Conservation (phyloP, 2,797 vertebrate species). For the Acanthurus leucopareius region DNA sequence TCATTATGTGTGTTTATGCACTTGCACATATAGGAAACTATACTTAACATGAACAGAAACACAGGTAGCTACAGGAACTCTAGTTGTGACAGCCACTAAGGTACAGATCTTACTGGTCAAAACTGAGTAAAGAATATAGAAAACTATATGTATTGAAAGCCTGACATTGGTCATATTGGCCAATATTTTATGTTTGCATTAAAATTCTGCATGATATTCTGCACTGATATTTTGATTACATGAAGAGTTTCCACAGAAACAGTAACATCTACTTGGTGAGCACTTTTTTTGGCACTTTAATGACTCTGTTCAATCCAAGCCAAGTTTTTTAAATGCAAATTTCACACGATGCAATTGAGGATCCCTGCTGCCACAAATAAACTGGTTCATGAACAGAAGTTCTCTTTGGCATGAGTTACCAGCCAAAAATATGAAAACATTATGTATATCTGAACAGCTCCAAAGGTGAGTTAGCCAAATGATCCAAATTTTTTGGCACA, state of each 20-base stretch:
- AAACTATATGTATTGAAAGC: no score
- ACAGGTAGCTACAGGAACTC: neutral
- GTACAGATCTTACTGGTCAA: neutral
- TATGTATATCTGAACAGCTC: neutral
- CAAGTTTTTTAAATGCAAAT: constrained; percentile 23
- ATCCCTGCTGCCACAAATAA: constrained; percentile 11
- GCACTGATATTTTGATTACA: neutral
- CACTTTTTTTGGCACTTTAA: neutral
- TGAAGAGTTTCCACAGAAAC: constrained; percentile 8
- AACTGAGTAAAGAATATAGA: neutral
- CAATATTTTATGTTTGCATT: neutral
- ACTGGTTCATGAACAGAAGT: neutral
- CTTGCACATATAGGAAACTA: neutral
- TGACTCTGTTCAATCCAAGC: neutral
- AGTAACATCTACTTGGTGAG: neutral
- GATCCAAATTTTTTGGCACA: neutral
- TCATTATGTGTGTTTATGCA: neutral
- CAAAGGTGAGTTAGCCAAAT: neutral
- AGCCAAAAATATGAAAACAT: neutral
- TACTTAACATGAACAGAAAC: neutral
- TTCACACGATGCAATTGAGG: constrained; percentile 4
- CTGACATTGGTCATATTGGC: neutral
- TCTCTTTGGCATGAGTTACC: neutral
- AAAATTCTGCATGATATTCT: neutral
- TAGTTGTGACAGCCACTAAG: no score